These are phyloP conservation scores for Ageneiosus marmoratus DNA, from an alignment of 2,113 vertebrate genomes.

Conservation along the genomic window DNA sequence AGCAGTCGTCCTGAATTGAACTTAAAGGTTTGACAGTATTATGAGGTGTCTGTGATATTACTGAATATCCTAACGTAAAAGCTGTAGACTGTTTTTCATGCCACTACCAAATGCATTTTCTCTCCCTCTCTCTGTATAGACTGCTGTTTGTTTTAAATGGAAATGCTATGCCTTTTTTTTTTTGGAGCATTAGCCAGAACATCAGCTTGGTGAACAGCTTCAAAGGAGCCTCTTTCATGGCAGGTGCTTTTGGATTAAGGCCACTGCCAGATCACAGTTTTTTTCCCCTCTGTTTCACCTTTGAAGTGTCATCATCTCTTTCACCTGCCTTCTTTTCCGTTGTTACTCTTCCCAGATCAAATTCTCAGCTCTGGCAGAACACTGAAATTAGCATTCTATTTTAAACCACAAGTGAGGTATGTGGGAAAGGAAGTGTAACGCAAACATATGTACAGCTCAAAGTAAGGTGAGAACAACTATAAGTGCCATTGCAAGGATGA, in stretches of 20 bases:
- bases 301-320: constrained; percentile 69
- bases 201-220: constrained; percentile 61
- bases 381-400: constrained; percentile 48
- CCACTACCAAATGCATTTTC: neutral
- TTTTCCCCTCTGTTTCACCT: constrained; percentile 63
- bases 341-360: constrained; percentile 49
- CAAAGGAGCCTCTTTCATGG: constrained; percentile 70
- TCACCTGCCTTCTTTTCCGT: constrained; percentile 59
- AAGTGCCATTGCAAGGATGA: neutral
- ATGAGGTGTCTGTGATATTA: neutral
- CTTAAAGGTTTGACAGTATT: neutral
- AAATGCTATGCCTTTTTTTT: constrained; percentile 47
- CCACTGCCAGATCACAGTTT: constrained; percentile 64
- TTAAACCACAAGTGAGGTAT: constrained; percentile 48
- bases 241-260: constrained; percentile 78
- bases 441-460: constrained; percentile 32
- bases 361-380: constrained; percentile 41
- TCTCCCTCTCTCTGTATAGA: neutral
- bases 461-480: constrained; percentile 29
- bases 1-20: neutral
- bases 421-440: constrained; percentile 35
- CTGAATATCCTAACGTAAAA: neutral
- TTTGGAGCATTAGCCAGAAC: constrained; percentile 50
- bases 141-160: constrained; percentile 48
- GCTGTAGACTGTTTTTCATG: neutral